Evolutionary conservation across 2,888 invertebrate species (phyloP).

Genomic region (Lamellibrachia columna): DNA sequence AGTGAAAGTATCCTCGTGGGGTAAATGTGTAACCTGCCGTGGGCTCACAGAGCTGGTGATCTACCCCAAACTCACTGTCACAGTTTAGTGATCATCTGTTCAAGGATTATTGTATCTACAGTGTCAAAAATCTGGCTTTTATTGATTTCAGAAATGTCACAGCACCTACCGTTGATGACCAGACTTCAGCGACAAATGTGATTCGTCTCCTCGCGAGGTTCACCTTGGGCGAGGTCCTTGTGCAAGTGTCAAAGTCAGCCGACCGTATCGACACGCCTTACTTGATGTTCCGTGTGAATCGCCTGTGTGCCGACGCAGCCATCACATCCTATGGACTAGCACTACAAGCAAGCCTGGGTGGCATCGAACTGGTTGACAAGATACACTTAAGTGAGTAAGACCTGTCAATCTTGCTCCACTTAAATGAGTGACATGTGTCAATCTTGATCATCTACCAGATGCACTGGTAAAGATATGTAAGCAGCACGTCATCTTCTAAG

Average conservation of each 20-base stretch:
- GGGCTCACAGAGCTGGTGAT: too few species aligned
- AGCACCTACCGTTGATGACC: constrained; percentile 84
- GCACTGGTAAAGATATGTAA: background rate
- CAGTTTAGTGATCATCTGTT: too few species aligned
- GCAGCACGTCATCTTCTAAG: background rate
- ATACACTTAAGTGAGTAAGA: constrained; percentile 71
- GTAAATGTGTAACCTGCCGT: too few species aligned
- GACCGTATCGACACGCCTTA: constrained; percentile 74
- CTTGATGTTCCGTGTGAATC: constrained; percentile 75
- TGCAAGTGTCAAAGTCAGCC: constrained; percentile 70
- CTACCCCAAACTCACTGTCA: too few species aligned
- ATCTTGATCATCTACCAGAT: background rate
- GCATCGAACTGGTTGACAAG: constrained; percentile 78
- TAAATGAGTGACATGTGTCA: background rate
- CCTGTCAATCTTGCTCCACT: background rate
- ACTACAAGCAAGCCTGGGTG: constrained; percentile 76
- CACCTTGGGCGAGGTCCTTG: constrained; percentile 75
- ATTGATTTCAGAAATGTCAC: constrained; percentile 72
- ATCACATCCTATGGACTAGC: constrained; percentile 83
- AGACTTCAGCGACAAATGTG: constrained; percentile 80
- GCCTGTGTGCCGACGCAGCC: constrained; percentile 77
- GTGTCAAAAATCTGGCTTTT: background rate
- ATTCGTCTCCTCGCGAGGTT: constrained; percentile 78
- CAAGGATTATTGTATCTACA: background rate
- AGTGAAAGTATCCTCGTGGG: too few species aligned